phyloP scores from a whole-genome alignment of 30 jellyfish, hydroid and myxozoan genomes.

The Turritopsis dohrnii region DNA sequence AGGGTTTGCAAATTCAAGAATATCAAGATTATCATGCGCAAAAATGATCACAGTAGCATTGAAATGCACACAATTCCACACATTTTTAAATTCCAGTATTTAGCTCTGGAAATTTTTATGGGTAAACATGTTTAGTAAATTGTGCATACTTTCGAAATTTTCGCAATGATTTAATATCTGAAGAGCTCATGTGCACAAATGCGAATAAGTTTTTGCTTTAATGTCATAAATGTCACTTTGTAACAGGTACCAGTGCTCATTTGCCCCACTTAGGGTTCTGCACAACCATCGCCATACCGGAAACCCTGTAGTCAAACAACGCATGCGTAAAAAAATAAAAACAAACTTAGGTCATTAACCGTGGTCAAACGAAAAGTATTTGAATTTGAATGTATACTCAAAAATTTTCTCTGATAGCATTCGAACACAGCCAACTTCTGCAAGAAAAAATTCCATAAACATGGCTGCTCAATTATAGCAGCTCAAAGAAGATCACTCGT shows the following conservation, averaged over 20 bases:
- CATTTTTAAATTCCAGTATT: neutral
- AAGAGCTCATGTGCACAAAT: conserved; percentile 10
- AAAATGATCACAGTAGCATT: neutral
- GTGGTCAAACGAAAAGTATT: conserved; percentile 19
- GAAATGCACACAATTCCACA: neutral
- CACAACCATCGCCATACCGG: conserved; percentile 1
- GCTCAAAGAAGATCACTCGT: conserved; percentile 4
- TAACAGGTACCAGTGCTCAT: conserved; percentile 23
- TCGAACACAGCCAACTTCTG: conserved; percentile 9
- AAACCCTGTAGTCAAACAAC: conserved; percentile 10
- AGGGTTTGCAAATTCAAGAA: too few species aligned
- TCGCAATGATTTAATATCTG: conserved; percentile 17
- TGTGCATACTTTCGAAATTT: neutral
- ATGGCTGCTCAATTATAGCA: conserved; percentile 18
- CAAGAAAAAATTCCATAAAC: conserved; percentile 14
- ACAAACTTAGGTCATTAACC: conserved; percentile 23
- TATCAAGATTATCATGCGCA: neutral
- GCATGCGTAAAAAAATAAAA: conserved; percentile 29
- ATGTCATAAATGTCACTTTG: neutral
- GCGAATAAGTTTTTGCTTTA: conserved; percentile 2
- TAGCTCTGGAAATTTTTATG: neutral
- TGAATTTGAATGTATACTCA: neutral
- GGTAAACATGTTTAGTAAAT: neutral
- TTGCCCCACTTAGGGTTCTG: conserved; percentile 25
- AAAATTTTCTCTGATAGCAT: neutral